Evolutionary conservation across 2,113 vertebrate genomes (phyloP).

Genomic region (Spheniscus mendiculus): DNA sequence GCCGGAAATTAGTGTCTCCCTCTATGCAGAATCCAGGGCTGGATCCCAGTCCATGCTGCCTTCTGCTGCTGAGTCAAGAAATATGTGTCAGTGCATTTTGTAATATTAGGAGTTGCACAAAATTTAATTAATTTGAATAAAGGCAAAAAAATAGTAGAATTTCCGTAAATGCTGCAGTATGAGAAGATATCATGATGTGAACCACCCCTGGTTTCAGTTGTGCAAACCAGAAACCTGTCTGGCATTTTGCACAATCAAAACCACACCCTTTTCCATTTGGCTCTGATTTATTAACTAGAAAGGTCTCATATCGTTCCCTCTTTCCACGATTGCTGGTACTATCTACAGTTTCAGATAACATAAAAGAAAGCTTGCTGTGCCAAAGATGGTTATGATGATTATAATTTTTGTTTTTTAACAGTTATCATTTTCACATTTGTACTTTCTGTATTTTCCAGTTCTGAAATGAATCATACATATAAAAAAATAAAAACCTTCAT

Average conservation of each 20-base stretch:
- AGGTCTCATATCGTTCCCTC: neutral
- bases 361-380: neutral
- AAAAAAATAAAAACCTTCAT: neutral
- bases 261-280: neutral
- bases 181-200: neutral
- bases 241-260: neutral
- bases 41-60: neutral
- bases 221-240: neutral
- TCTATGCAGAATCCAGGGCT: neutral
- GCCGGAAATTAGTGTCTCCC: neutral
- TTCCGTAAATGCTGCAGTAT: neutral
- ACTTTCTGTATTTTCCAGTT: neutral
- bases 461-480: neutral
- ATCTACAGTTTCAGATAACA: neutral
- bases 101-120: neutral
- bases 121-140: neutral
- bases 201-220: neutral
- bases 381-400: neutral
- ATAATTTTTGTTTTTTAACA: neutral
- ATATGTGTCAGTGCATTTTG: neutral
- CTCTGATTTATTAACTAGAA: conserved; percentile 9
- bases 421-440: neutral
- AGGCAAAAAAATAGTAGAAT: neutral
- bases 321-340: neutral
- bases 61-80: neutral